phyloP scores from a whole-genome alignment of 2,888 invertebrate species.

The Acanthosepion lycidas region DNA sequence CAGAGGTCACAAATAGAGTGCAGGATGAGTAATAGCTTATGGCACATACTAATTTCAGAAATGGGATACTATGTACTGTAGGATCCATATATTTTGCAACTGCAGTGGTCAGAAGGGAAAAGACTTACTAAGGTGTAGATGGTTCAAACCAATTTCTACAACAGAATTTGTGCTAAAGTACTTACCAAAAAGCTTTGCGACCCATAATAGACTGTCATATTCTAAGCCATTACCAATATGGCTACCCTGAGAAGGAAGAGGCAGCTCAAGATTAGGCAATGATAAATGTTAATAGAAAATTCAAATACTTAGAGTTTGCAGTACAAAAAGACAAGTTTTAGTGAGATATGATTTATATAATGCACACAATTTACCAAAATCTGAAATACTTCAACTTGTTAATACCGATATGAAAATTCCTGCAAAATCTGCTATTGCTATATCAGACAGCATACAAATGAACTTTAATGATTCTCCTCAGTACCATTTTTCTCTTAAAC shows the following conservation, averaged over 20 bases:
- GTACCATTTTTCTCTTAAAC: too few species aligned
- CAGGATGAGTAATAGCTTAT: not conserved
- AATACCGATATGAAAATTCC: too few species aligned
- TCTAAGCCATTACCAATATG: conserved; percentile 33
- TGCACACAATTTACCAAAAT: too few species aligned
- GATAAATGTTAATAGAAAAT: not conserved
- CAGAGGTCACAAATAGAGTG: not conserved
- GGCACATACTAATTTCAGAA: not conserved
- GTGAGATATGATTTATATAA: too few species aligned
- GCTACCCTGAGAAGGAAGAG: conserved; percentile 13
- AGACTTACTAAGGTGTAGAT: too few species aligned
- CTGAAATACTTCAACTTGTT: too few species aligned
- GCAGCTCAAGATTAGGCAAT: not conserved
- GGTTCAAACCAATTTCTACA: not conserved
- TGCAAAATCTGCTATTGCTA: too few species aligned
- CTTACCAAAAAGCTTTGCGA: not conserved
- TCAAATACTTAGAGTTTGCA: not conserved
- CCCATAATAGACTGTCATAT: conserved; percentile 11
- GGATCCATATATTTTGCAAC: not conserved
- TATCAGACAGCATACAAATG: too few species aligned
- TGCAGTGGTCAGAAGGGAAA: not conserved
- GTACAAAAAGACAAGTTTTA: not conserved
- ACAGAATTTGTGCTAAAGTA: not conserved
- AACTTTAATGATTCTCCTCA: too few species aligned
- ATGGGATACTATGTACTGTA: not conserved